Percentiles rank a stretch among this genome's conserved stretches.
These are phyloP conservation scores for Anorthoa munda DNA, from an alignment of 2,888 invertebrate genomes.

Conservation along the genomic window DNA sequence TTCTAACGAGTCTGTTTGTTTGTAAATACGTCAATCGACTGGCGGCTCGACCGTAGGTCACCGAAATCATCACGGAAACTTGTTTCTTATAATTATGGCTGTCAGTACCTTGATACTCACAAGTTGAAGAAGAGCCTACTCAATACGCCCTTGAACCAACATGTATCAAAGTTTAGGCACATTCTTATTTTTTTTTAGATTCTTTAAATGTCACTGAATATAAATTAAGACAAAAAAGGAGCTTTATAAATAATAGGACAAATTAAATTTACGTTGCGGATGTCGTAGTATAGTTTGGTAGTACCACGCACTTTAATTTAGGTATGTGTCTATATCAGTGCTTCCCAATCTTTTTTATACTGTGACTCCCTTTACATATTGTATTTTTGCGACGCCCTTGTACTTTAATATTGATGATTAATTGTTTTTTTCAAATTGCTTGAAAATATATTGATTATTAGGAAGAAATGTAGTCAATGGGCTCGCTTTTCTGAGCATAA, in stretches of 20 bases:
- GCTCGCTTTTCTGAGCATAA: no score
- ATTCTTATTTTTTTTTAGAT: slow-evolving; percentile 4
- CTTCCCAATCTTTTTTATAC: no score
- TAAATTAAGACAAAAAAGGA: neutral
- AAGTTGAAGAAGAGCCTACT: slow-evolving; percentile 14
- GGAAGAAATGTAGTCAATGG: no score
- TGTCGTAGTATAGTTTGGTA: neutral
- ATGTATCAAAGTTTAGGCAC: slow-evolving; percentile 21
- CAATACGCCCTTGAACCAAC: slow-evolving; percentile 43
- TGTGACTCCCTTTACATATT: no score
- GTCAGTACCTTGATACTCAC: slow-evolving; percentile 30
- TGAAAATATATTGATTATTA: no score
- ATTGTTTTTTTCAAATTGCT: no score
- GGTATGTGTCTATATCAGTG: neutral
- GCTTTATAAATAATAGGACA: neutral
- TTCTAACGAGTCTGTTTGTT: slow-evolving; percentile 60
- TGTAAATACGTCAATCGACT: slow-evolving; percentile 57
- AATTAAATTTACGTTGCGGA: neutral
- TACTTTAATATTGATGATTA: no score
- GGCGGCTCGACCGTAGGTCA: slow-evolving; percentile 44
- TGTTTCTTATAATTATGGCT: slow-evolving; percentile 53
- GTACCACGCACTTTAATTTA: neutral
- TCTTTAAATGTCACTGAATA: slow-evolving; percentile 1
- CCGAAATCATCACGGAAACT: slow-evolving; percentile 60
- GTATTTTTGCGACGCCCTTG: no score